phyloP scores from a whole-genome alignment of 2,888 invertebrate species.

The Saturnia japonica region DNA sequence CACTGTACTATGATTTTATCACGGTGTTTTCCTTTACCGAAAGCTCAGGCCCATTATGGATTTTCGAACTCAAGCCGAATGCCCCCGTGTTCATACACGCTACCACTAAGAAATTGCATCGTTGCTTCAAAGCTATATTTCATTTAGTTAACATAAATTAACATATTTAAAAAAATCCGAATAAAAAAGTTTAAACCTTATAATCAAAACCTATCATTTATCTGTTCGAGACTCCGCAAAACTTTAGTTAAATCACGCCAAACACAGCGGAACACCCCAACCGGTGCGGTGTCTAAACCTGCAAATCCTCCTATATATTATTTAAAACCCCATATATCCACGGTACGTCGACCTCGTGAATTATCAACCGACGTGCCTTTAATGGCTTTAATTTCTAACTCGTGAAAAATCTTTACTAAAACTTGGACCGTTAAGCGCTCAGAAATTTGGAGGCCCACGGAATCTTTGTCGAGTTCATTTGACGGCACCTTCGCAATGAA shows the following conservation, averaged over 20 bases:
- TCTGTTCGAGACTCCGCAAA: slow-evolving; percentile 14
- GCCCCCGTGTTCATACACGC: no score
- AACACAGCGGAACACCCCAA: slow-evolving; percentile 12
- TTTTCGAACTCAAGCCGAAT: no score
- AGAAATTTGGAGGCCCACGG: slow-evolving; percentile 22
- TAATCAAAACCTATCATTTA: neutral
- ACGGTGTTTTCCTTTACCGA: no score
- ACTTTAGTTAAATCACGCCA: slow-evolving; percentile 12
- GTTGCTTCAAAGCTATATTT: no score
- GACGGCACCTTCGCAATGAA: slow-evolving; percentile 11
- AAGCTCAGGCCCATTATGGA: no score
- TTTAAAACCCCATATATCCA: slow-evolving; percentile 60
- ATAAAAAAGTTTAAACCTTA: slow-evolving; percentile 1
- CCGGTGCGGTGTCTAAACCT: slow-evolving; percentile 10
- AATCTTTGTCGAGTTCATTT: slow-evolving; percentile 18
- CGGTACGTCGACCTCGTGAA: slow-evolving; percentile 50
- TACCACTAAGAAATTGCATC: no score
- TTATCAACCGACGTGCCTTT: slow-evolving; percentile 62
- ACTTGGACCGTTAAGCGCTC: slow-evolving; percentile 52
- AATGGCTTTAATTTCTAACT: slow-evolving; percentile 67
- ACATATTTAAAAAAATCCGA: no score
- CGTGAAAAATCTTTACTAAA: slow-evolving; percentile 60
- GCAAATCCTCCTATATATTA: slow-evolving; percentile 49
- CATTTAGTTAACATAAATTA: no score
- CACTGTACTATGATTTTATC: no score